Base-by-base conservation (phyloP, 2,888 invertebrate genomes). In the Callosobruchus maculatus region DNA sequence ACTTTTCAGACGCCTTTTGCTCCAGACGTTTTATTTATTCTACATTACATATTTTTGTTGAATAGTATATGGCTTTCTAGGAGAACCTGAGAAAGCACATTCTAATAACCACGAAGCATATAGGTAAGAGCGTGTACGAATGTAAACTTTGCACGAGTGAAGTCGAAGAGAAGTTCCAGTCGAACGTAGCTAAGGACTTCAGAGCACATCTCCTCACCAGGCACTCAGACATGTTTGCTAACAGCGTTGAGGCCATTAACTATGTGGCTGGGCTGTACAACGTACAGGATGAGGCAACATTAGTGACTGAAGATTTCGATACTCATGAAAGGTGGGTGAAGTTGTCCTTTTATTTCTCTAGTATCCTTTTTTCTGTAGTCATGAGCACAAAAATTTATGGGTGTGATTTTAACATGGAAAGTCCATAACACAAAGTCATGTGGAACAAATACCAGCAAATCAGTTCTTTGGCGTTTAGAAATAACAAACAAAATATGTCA, bases 81-180 rank as follows among this genome's bases (percentile, higher is more conserved):
- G 97, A 96, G 85, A 97, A 97, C 85, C 90, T 97, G 18, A 91
- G 97, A 3, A 96, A 97, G 83, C 97, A 97, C 87, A 92, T 96
- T 0, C 87, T 95, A 0, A 92, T 91, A 66, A 95, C 95, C 13
- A 92, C 91, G 73, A 92, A 93, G 72, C 97, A 97, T 87, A 90
- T 91, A 0, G 95, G 94, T 0, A 90, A 93, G 82, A 91, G 88
- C 75, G 90, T 97, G 68, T 97, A 97, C 86, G 91, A 93, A 75
- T 97, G 97, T 84, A 89, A 89, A 73, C 88, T 90, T 71, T 96
- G 95, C 84, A 80, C 79, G 0, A 49, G 49, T 13, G 13, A 49
- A 18, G 49, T 13, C 13, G 9, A 49, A 18, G 49, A 49, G 49
- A 78, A 76, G 72, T 92, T 88, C 85, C 88, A 88, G 66, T 91